These are phyloP conservation scores for Labeo calbasu DNA, from an alignment of 2,797 vertebrate genomes.

Conservation along the genomic window DNA sequence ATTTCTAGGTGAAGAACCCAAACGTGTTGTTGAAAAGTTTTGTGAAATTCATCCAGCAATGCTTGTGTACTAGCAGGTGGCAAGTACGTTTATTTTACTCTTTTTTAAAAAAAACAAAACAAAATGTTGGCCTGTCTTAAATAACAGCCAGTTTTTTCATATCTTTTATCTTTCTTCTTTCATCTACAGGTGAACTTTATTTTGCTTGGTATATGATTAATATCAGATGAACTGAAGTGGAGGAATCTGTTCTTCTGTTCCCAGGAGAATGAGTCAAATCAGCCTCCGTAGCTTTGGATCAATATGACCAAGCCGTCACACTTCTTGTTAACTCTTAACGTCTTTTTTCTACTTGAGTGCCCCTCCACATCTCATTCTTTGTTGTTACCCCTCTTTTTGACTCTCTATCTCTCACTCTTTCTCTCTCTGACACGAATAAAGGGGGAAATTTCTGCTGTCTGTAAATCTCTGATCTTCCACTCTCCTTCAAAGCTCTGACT, in stretches of 20 bases:
- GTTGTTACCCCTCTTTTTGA: slow-evolving; percentile 35
- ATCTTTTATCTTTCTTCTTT: neutral
- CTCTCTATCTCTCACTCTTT: slow-evolving; percentile 62
- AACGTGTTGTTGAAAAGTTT: neutral
- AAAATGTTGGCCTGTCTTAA: neutral
- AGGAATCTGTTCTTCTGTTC: slow-evolving; percentile 60
- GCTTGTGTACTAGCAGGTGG: neutral
- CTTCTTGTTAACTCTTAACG: slow-evolving; percentile 69
- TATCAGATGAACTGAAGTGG: neutral
- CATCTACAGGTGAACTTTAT: neutral
- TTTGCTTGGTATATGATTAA: neutral
- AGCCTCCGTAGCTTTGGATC: slow-evolving; percentile 60
- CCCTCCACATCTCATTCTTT: slow-evolving; percentile 27
- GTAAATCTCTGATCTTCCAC: slow-evolving; percentile 61
- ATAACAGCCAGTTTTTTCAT: neutral
- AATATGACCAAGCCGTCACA: slow-evolving; percentile 65
- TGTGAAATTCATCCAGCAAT: neutral
- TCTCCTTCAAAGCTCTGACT: slow-evolving; percentile 38
- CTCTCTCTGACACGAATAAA: slow-evolving; percentile 77
- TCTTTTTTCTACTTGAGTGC: slow-evolving; percentile 57
- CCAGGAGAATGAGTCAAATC: slow-evolving; percentile 73
- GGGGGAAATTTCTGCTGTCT: slow-evolving; percentile 74
- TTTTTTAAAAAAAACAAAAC: too few relatives aligned
- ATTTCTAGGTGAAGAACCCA: neutral
- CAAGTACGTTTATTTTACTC: neutral